Evolutionary conservation across 2,797 vertebrate genomes (phyloP), one percentile per base, ranked within the genome.

Genomic region (Agapornis canus): DNA sequence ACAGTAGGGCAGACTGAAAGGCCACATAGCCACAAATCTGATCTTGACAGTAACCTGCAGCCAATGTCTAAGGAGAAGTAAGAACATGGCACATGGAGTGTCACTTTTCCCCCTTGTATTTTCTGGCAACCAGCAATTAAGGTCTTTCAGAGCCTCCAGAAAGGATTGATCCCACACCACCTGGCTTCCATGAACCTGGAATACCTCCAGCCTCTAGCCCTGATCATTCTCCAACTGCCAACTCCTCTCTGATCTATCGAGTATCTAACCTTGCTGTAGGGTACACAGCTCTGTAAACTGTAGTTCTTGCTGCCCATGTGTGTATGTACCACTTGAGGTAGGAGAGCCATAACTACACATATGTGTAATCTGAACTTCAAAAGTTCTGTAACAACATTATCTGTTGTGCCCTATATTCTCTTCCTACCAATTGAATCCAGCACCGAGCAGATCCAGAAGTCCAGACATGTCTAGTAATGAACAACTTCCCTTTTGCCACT

Each of bases 51-150:
- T 26, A 82, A 66, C 48, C 10, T 52, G 39, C 57, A 76, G 22
- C 13, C 0, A 0, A 31, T 29, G 5, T 37, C 64, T 64, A 68
- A 54, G 23, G 31, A 71, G 29, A 23, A 1, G 0, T 18, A 45
- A 88, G 45, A 69, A 49, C n/a, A 45, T 3, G 8, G 27, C 45
- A 23, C 14, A 6, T 4, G 4, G 9, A 69, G 21, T 7, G 4
- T 40, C 54, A 64, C 35, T 29, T 72, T 64, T 29, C 11, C 25
- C 40, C 60, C 37, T 66, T 80, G 11, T 43, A 12, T 68, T 77
- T 92, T 69, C 60, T 49, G 43, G 29, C 19, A 69, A 82, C 13
- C 8, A 77, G 17, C 5, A 68, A 25, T n/a, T 84, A 52, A 63
- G 7, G 15, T 71, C 52, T 48, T 79, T 39, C 78, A 45, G 51